phyloP scores from a whole-genome alignment of 92 coral and sea anemone species.

The Actinostola sp. region DNA sequence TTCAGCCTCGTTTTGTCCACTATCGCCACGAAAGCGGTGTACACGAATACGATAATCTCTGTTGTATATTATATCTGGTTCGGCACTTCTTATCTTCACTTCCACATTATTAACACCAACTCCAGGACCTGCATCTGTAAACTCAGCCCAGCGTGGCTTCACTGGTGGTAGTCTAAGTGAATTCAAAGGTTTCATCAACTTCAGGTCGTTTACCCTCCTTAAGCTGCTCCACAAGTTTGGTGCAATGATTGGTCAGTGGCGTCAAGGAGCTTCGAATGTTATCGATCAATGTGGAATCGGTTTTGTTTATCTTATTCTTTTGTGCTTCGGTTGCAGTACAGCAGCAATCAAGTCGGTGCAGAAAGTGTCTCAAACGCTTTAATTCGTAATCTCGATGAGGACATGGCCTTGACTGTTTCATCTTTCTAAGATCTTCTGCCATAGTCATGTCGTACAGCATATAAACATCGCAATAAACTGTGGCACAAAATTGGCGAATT shows the following conservation, averaged over 20 bases:
- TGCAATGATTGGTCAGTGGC: neutral
- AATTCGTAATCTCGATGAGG: too few species aligned
- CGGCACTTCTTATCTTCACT: conserved; percentile 58
- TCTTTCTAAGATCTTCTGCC: too few species aligned
- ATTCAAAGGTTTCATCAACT: neutral
- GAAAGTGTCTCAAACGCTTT: too few species aligned
- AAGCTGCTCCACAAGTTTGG: neutral
- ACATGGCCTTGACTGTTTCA: too few species aligned
- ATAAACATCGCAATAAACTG: too few species aligned
- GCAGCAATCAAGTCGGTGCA: too few species aligned
- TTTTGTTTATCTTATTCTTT: too few species aligned
- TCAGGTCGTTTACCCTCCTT: neutral
- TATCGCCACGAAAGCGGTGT: conserved; percentile 57
- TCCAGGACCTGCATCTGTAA: conserved; percentile 68
- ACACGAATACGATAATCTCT: conserved; percentile 49
- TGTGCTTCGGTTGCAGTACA: too few species aligned
- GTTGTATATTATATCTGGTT: conserved; percentile 29
- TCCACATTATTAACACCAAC: conserved; percentile 53
- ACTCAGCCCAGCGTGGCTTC: conserved; percentile 45
- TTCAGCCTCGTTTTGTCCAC: conserved; percentile 68
- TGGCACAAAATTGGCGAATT: neutral
- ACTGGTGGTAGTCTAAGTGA: conserved; percentile 22
- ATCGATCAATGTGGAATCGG: too few species aligned
- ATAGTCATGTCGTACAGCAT: too few species aligned
- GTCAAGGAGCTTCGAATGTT: too few species aligned